Percentiles rank a stretch among this genome's conserved stretches.
Conservation (phyloP, 2,113 vertebrate genomes). For the Okapia johnstoni region DNA sequence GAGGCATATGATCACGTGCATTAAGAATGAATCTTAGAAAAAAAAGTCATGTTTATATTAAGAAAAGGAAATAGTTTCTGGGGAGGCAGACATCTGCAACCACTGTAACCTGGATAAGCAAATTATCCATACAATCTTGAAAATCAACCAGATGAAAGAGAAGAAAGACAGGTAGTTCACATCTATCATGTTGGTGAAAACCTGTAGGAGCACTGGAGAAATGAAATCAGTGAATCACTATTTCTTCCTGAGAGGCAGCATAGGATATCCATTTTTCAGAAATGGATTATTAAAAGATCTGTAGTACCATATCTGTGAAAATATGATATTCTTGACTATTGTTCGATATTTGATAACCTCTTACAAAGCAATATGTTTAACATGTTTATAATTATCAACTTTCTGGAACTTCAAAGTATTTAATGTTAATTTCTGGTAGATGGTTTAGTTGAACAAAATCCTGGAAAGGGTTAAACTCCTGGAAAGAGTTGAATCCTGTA, state of each 20-base stretch:
- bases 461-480: not conserved
- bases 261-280: not conserved
- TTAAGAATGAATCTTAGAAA: not conserved
- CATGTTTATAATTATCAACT: not conserved
- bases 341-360: not conserved
- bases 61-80: not conserved
- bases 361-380: not conserved
- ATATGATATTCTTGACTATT: not conserved
- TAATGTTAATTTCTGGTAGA: not conserved
- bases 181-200: not conserved
- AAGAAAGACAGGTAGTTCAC: not conserved
- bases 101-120: not conserved
- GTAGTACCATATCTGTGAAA: not conserved
- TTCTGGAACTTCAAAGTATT: not conserved
- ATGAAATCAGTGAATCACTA: not conserved
- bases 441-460: not conserved
- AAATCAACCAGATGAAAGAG: not conserved
- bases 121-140: not conserved
- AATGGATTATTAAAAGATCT: not conserved
- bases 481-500: not conserved
- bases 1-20: not conserved
- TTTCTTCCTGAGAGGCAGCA: not conserved
- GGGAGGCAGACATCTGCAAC: not conserved
- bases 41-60: not conserved
- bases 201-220: not conserved